Evolutionary conservation across 2,888 invertebrate species (phyloP), one percentile per base, ranked within the genome.

Genomic region (Baccha elongata): DNA sequence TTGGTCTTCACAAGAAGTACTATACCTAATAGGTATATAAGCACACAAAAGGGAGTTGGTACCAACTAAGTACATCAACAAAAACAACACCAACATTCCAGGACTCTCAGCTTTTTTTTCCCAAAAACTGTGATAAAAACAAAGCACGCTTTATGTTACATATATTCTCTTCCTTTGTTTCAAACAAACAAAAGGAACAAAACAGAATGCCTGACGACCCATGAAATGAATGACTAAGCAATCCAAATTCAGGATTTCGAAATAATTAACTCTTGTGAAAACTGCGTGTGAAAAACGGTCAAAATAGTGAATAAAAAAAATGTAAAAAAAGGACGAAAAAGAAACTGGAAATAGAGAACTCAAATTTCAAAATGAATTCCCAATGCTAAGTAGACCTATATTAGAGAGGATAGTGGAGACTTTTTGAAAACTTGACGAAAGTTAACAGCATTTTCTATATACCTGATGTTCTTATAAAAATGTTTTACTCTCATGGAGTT

Each of bases 241-340:
- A 78, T 68, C 62, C 64, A 64, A 37, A 64, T 42, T 37, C 65
- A 71, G 75, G 29, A 68, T 78, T 72, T 68, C 78, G 72, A 83
- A 72, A 83, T 83, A 78, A 83, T 83, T 83, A 83, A 78, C 78
- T 83, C 83, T 72, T 62, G 62, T 60, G 72, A 42, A 72, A 83
- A 72, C 67, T 78, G 83, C 67, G 83, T 83, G 72, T 72, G 72
- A 72, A 72, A 64, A 55, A 65, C 62, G 15, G 29, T 15, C 40
- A 37, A 68, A n/a, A 76, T 58, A 64, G 21, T 55, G 68, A 48
- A 68, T 37, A 32, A 29, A 65, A 48, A 75, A 4, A 60, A 48
- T 5, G 4, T 5, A 35, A 4, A 19, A 46, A 10, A 19, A 21
- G 23, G 1, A n/a, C 17, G 35, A 35, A 35, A 7, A 19, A 8